phyloP scores from a whole-genome alignment of 2,888 invertebrate genomes.

The Nyleta sp. region DNA sequence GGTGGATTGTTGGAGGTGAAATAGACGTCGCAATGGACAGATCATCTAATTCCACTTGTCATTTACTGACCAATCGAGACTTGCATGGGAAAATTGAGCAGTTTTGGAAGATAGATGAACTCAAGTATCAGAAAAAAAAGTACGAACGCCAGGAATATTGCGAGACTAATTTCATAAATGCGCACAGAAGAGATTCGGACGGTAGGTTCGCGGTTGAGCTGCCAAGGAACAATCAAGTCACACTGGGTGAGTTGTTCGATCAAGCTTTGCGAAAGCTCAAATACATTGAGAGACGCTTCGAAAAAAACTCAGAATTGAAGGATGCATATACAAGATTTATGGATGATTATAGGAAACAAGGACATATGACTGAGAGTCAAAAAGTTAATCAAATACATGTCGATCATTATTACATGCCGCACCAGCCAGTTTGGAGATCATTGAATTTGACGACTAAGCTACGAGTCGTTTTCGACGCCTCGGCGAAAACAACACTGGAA shows the following conservation, averaged over 20 bases:
- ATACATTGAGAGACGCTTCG: background rate
- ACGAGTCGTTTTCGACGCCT: background rate
- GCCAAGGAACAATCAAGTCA: slow-evolving; percentile 1
- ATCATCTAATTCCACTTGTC: background rate
- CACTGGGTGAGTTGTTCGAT: slow-evolving; percentile 10
- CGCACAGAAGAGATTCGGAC: background rate
- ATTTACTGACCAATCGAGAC: background rate
- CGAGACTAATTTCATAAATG: background rate
- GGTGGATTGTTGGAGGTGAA: slow-evolving; percentile 12
- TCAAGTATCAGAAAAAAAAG: background rate
- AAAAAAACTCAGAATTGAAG: background rate
- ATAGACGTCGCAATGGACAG: background rate
- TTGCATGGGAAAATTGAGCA: background rate
- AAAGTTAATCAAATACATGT: background rate
- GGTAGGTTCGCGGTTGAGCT: slow-evolving; percentile 11
- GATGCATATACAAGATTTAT: background rate
- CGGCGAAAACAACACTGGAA: background rate
- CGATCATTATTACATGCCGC: slow-evolving; percentile 10
- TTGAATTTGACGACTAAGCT: background rate
- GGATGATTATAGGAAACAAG: background rate
- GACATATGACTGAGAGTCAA: slow-evolving; percentile 1
- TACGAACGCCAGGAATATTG: slow-evolving; percentile 4
- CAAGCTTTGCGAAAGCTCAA: background rate
- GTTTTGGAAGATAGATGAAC: slow-evolving; percentile 14
- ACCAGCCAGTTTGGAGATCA: no score